Percentiles rank a stretch among this genome's conserved stretches.
phyloP scores from a whole-genome alignment of 37 sponge, comb jelly and placozoan species.

The Ianthella basta region DNA sequence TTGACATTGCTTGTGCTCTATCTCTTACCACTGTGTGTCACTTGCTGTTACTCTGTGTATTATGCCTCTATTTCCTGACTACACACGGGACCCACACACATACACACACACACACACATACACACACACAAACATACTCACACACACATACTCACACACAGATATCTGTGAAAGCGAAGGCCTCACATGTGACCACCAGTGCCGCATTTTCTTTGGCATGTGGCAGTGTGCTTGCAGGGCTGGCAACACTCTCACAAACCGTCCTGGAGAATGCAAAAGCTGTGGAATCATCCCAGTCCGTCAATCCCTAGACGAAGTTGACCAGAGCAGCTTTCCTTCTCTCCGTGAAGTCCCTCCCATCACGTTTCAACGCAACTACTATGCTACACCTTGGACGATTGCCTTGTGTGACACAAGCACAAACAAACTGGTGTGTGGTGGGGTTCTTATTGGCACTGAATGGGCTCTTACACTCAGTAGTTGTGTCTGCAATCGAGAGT shows the following conservation, averaged over 20 bases:
- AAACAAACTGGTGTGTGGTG: conserved; percentile 12
- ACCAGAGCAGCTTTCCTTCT: not conserved
- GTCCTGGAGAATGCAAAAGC: not conserved
- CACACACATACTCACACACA: not conserved
- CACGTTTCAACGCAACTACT: conserved; percentile 8
- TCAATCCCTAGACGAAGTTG: not conserved
- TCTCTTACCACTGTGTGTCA: not conserved
- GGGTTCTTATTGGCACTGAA: not conserved
- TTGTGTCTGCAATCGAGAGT: not conserved
- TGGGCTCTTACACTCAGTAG: conserved; percentile 29
- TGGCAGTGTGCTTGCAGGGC: conserved; percentile 52
- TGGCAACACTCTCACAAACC: not conserved
- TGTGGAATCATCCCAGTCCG: conserved; percentile 7
- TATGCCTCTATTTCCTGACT: not conserved
- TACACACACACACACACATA: conserved; percentile 5
- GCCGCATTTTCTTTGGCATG: conserved; percentile 52
- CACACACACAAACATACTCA: conserved; percentile 1
- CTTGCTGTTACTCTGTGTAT: no score
- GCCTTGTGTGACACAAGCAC: not conserved
- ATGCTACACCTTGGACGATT: conserved; percentile 7
- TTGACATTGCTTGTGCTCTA: not conserved
- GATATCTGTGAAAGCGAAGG: conserved; percentile 12
- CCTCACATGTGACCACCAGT: conserved; percentile 3
- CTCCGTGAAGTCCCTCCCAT: not conserved
- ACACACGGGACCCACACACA: not conserved